Base-by-base conservation (phyloP, 2,797 vertebrate species). In the Bradypodion ventrale region DNA sequence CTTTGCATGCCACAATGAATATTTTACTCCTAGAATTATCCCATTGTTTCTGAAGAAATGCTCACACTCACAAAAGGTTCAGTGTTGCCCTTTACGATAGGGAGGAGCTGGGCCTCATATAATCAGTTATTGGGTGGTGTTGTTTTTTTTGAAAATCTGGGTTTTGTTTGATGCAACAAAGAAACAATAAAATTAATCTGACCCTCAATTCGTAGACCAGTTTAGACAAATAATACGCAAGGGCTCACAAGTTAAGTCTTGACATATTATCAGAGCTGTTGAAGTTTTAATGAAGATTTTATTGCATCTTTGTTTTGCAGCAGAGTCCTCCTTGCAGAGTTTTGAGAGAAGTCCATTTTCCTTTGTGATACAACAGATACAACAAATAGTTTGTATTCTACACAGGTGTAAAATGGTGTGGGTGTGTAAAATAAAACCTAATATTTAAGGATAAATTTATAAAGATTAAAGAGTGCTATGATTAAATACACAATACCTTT, bases 11-110 rank as follows among this genome's bases (percentile, higher is more conserved):
- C 35, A 75, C 74, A 78, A 77, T 1, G 80, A 52, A 75, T 79
- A 82, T 19, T 87, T 85, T 87, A 74, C 56, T 80, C 19, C 35
- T 80, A 59, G 12, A 44, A 85, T 80, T 87, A 1, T 83, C 68
- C 83, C 87, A 46, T 83, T 79, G n/a, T 83, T 83, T 56, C 78
- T 42, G 42, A 7, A 72, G 37, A 29, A 27, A 59, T 73, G 70
- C 62, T 44, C 59, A 7, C 13, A 59, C 2, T 79, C 76, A n/a
- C 56, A 83, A 85, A n/a, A 85, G 81, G 37, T 8, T n/a, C 85
- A 89, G 37, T 32, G 83, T 81, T 16, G 7, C 46, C 59, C 78
- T 44, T 75, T 65, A 78, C 80, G 6, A 35, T 15, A 56, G 49
- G 35, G 12, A 60, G 29, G 75, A 73, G 83, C 7, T 0, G 5